Conservation (phyloP, 1,140 invertebrate species). For the Riptortus pedestris region DNA sequence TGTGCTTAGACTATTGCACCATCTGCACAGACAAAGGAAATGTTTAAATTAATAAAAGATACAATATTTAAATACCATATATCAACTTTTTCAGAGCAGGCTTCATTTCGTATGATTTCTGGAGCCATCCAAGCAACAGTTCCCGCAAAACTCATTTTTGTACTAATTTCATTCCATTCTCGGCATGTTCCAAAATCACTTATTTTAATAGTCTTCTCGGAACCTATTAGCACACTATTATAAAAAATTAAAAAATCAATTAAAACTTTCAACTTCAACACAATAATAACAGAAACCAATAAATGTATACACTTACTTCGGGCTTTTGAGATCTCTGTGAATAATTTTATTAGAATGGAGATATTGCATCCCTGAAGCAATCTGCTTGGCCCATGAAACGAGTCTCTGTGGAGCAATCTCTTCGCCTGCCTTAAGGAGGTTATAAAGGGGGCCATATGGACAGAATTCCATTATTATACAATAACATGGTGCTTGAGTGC, state of each 20-base stretch:
- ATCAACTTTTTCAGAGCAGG: slow-evolving; percentile 93
- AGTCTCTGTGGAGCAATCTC: slow-evolving; percentile 73
- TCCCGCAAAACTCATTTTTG: slow-evolving; percentile 93
- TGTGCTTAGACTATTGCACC: no score
- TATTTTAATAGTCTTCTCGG: slow-evolving; percentile 86
- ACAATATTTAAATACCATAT: no score
- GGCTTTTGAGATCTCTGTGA: slow-evolving; percentile 91
- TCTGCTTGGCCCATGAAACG: slow-evolving; percentile 88
- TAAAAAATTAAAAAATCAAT: slow-evolving; percentile 28
- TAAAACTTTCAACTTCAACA: slow-evolving; percentile 48
- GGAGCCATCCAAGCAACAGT: slow-evolving; percentile 99
- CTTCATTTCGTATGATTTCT: slow-evolving; percentile 92
- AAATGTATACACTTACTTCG: slow-evolving; percentile 61
- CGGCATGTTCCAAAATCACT: slow-evolving; percentile 95
- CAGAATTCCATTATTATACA: slow-evolving; percentile 98
- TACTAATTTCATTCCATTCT: slow-evolving; percentile 90
- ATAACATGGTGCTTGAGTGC: slow-evolving; percentile 83
- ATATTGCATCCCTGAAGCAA: slow-evolving; percentile 92
- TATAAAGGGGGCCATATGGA: slow-evolving; percentile 86
- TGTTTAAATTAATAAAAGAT: no score
- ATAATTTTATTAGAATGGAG: slow-evolving; percentile 94
- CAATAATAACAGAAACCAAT: slow-evolving; percentile 49
- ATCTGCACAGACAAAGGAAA: no score
- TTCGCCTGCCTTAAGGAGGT: slow-evolving; percentile 70
- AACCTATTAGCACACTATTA: slow-evolving; percentile 82